Conservation (phyloP, 2,113 vertebrate species). For the Alouatta palliata region DNA sequence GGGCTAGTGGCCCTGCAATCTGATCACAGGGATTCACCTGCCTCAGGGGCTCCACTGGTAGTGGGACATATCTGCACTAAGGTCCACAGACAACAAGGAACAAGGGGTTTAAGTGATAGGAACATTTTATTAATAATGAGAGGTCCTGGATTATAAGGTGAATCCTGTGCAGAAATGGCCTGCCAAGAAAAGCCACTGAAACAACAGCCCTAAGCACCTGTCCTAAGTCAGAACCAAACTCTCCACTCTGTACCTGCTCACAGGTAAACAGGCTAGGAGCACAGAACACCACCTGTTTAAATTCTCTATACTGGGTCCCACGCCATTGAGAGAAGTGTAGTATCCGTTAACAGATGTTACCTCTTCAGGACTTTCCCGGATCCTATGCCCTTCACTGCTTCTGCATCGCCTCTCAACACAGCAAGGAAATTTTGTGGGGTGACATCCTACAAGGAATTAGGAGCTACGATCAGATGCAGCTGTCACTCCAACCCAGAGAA, state of each 20-base stretch:
- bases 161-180: neutral
- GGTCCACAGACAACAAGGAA: neutral
- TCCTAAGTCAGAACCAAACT: neutral
- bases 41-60: fast-evolving
- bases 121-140: neutral
- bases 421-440: conserved; percentile 96
- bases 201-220: neutral
- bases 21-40: no score
- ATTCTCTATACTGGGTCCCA: neutral
- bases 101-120: neutral
- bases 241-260: neutral
- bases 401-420: conserved; percentile 90
- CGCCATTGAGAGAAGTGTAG: neutral
- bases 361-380: conserved; percentile 96
- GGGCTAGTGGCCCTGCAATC: fast-evolving
- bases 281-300: neutral
- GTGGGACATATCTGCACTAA: fast-evolving
- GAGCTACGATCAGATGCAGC: neutral
- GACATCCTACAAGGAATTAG: conserved; percentile 85
- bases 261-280: neutral
- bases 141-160: neutral
- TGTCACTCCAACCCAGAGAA: neutral
- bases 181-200: neutral
- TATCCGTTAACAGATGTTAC: conserved; percentile 75
- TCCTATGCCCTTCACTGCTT: conserved; percentile 88